A percentile compares a stretch with the other conserved stretches of the same genome.
Evolutionary conservation across 2,888 invertebrate genomes (phyloP).

Genomic region (Aphrophora alni): DNA sequence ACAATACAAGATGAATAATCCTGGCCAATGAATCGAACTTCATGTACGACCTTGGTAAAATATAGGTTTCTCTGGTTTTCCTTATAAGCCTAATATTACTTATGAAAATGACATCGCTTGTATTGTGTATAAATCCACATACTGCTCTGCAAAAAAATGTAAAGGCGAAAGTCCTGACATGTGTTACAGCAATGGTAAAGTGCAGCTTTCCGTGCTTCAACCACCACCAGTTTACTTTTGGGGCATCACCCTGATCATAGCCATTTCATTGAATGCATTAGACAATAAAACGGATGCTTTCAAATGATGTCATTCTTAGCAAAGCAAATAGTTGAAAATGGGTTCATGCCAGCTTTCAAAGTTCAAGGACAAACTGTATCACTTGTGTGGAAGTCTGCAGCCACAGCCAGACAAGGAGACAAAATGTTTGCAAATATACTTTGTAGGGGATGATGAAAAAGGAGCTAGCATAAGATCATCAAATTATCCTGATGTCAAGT

Average conservation of each 20-base stretch:
- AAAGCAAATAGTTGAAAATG: no score
- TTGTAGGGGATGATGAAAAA: constrained; percentile 10
- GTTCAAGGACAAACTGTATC: not conserved
- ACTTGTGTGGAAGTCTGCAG: constrained; percentile 14
- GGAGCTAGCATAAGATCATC: not conserved
- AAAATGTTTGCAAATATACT: constrained; percentile 8
- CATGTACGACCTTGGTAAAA: not conserved
- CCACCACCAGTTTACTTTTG: constrained; percentile 33
- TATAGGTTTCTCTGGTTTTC: not conserved
- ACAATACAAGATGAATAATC: not conserved
- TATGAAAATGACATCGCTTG: not conserved
- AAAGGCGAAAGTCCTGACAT: constrained; percentile 34
- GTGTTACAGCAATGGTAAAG: constrained; percentile 40
- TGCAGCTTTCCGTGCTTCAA: constrained; percentile 10
- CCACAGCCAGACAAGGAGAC: not conserved
- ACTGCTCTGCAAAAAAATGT: constrained; percentile 22
- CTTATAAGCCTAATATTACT: not conserved
- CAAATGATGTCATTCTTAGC: not conserved
- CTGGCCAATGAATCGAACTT: not conserved
- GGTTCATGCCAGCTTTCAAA: not conserved
- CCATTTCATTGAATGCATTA: constrained; percentile 26
- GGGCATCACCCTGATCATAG: constrained; percentile 19
- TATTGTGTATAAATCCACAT: not conserved
- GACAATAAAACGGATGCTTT: not conserved
- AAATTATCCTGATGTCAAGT: not conserved